Percentiles rank a stretch among this genome's conserved stretches.
These are phyloP conservation scores for Cyprichromis sp. DNA, from an alignment of 2,113 vertebrate genomes.

Conservation along the genomic window DNA sequence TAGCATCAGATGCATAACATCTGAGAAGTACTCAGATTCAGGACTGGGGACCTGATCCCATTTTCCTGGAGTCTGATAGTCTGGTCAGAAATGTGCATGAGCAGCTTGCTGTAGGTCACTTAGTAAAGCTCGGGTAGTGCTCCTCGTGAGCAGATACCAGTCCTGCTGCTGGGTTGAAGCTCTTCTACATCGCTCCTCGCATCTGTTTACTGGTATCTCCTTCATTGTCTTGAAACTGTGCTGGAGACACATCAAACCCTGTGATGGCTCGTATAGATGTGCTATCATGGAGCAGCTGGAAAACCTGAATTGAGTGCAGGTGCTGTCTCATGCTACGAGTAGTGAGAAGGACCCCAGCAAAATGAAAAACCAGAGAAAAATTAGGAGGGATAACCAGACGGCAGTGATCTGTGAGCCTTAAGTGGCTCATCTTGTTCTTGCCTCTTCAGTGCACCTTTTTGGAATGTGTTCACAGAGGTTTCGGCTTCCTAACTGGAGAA, in stretches of 20 bases:
- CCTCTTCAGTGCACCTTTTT: background rate
- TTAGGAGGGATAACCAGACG: fast-evolving
- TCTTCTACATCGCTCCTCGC: background rate
- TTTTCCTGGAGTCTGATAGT: background rate
- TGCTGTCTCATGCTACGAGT: fast-evolving
- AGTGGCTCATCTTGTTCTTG: background rate
- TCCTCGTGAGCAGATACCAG: background rate
- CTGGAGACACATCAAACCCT: fast-evolving
- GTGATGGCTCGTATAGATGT: background rate
- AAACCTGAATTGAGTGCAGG: background rate
- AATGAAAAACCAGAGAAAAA: background rate
- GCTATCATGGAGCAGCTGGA: background rate
- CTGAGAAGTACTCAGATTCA: background rate
- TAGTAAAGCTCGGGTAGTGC: background rate
- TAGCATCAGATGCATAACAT: background rate
- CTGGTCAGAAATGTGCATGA: fast-evolving
- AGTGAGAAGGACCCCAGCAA: background rate
- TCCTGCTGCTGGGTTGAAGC: background rate
- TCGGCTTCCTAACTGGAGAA: background rate
- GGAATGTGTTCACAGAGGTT: background rate
- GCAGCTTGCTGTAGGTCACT: background rate
- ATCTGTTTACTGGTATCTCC: background rate
- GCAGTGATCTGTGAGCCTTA: background rate
- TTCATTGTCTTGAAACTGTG: background rate
- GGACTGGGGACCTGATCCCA: fast-evolving